phyloP scores from a whole-genome alignment of 2,888 invertebrate genomes.

The Drosophila subquinaria region DNA sequence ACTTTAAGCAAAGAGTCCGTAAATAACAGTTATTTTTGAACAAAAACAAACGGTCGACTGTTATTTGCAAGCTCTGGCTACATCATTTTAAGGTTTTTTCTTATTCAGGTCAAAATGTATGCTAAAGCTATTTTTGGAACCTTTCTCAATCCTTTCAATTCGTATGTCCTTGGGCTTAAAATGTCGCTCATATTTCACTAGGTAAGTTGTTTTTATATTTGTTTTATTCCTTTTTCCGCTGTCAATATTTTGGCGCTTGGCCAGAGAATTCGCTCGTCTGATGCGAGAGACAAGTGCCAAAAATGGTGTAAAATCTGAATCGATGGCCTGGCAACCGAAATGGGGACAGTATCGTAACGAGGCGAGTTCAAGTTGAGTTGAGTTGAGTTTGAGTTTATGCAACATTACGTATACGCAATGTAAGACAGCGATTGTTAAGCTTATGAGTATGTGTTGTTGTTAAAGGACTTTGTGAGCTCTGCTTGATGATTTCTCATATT shows the following conservation, averaged over 20 bases:
- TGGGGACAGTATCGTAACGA: conserved; percentile 7
- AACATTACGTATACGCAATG: conserved; percentile 43
- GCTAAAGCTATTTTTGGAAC: conserved; percentile 16
- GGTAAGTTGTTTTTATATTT: not conserved
- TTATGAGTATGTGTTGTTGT: not conserved
- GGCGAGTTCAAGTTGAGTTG: not conserved
- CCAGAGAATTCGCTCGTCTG: conserved; percentile 16
- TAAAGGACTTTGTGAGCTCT: conserved; percentile 6
- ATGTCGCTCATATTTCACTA: conserved; percentile 22
- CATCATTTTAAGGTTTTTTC: not conserved
- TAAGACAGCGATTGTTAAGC: not conserved
- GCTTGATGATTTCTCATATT: conserved; percentile 26
- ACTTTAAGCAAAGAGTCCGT: no score
- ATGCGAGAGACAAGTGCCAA: conserved; percentile 14
- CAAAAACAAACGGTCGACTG: no score
- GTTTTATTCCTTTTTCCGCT: not conserved
- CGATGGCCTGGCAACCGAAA: conserved; percentile 21
- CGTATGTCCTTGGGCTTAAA: conserved; percentile 28
- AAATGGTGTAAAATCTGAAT: conserved; percentile 2
- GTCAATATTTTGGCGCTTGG: conserved; percentile 33
- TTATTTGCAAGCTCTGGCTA: no score
- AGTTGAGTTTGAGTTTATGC: not conserved
- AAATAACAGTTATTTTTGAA: no score
- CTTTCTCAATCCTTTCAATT: not conserved
- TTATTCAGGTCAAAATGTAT: not conserved